phyloP scores from a whole-genome alignment of 2,797 vertebrate genomes.

The Dermochelys coriacea region DNA sequence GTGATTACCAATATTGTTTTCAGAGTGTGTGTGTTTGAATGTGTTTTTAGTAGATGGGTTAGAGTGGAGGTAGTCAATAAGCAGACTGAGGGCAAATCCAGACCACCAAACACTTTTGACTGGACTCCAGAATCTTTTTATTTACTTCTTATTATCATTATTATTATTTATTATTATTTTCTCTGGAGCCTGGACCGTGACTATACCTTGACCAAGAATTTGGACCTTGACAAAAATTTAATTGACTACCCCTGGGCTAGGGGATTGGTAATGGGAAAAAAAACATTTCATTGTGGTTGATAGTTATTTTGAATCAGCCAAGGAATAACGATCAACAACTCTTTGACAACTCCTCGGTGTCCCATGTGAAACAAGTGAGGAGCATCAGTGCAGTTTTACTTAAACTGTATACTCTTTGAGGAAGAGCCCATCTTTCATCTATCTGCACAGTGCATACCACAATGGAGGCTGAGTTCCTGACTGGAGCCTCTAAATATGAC shows the following conservation, averaged over 20 bases:
- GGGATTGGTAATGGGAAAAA: background rate
- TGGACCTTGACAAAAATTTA: no score
- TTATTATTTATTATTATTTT: no score
- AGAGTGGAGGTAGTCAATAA: no score
- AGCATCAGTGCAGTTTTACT: conserved; percentile 60
- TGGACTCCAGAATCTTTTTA: no score
- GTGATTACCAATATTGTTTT: conserved; percentile 3
- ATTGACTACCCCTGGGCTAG: background rate
- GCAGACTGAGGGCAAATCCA: no score
- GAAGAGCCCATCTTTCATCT: background rate
- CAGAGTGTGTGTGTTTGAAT: background rate
- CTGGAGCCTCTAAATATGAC: conserved; percentile 65
- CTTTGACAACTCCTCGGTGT: conserved; percentile 69
- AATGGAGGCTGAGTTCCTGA: conserved; percentile 53
- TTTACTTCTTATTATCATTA: no score
- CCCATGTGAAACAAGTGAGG: conserved; percentile 74
- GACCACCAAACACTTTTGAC: no score
- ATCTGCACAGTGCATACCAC: conserved; percentile 51
- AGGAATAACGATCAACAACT: conserved; percentile 53
- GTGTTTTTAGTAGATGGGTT: accelerated
- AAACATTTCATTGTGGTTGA: conserved; percentile 44
- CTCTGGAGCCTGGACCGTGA: no score
- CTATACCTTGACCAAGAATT: no score
- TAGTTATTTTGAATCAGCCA: conserved; percentile 66
- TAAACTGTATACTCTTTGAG: conserved; percentile 68